Evolutionary conservation across 2,888 invertebrate genomes (phyloP), one percentile per base, ranked within the genome.

Genomic region (Heliconius sara): DNA sequence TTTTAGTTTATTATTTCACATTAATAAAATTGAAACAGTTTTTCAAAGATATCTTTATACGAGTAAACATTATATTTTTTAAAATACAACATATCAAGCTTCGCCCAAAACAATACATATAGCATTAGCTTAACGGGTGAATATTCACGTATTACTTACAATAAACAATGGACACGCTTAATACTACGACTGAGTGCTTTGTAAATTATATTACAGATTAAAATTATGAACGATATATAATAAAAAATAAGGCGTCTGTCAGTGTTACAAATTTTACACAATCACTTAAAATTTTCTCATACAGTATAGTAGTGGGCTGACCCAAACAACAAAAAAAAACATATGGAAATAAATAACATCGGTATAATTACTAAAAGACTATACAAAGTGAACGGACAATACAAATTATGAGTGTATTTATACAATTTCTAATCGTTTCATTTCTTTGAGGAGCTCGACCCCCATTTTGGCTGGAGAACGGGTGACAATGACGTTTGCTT

Each of bases 401-500:
- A 87, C 47, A 66, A 86, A 87, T 85, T 84, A 84, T 85, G 83
- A 82, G 81, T 85, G 84, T 84, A 78, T 83, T 94, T 96, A 96
- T 86, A 95, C 92, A 86, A 96, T 92, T 87, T 96, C 97, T 92
- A 97, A 96, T 93, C 97, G 97, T 90, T 97, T 97, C 98, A 98
- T 98, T 95, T 98, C 98, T 95, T 98, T 98, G 85, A 97, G 93
- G 86, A 99, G 96, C 92, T 98, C 97, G 79, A 96, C 96, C 76
- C 99, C 99, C 98, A 99, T 98, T 95, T 99, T 98, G 83, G 99
- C 99, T 22, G 99, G 99, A 85, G 99, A 99, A 93, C 97, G 97
- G 63, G 99, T 98, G 19, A 99, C 99, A 87, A 98, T 97, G 34
- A 99, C 99, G 86, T 98, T 98, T 84, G 99, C 99, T 79, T 97